Percentiles rank a stretch among this genome's conserved stretches.
phyloP scores from a whole-genome alignment of 2,888 invertebrate species.

The Andricus curvator region DNA sequence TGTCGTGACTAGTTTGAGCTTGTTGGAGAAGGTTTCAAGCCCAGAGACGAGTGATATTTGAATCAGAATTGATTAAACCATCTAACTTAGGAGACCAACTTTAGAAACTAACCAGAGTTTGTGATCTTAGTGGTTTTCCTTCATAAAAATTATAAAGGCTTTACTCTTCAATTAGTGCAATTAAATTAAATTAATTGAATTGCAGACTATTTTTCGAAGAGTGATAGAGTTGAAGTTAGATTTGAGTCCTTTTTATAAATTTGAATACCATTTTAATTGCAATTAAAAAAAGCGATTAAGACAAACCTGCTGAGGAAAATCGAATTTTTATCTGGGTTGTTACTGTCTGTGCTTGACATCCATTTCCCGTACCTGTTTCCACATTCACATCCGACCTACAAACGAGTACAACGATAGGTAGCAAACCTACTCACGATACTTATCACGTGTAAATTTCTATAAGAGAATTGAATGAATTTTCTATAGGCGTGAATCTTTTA shows the following conservation, averaged over 20 bases:
- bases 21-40: not conserved
- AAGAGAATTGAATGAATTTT: conserved; percentile 17
- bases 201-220: not conserved
- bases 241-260: too few relatives aligned
- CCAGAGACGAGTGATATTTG: not conserved
- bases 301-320: not conserved
- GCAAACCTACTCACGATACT: conserved; percentile 12
- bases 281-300: not conserved
- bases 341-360: not conserved
- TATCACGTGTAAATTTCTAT: conserved; percentile 23
- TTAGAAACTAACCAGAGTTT: not conserved
- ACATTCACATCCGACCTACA: not conserved
- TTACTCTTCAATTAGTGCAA: not conserved
- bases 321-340: not conserved
- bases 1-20: not conserved
- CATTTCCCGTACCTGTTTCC: not conserved
- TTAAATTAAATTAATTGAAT: not conserved
- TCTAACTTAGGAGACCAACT: not conserved
- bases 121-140: not conserved
- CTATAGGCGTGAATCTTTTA: not conserved
- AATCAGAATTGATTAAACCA: not conserved
- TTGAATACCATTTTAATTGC: not conserved
- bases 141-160: not conserved
- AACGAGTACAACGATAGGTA: conserved; percentile 3
- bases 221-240: not conserved